These are phyloP conservation scores for Nyctalus aviator DNA, from an alignment of 2,797 vertebrate species.

Conservation along the genomic window DNA sequence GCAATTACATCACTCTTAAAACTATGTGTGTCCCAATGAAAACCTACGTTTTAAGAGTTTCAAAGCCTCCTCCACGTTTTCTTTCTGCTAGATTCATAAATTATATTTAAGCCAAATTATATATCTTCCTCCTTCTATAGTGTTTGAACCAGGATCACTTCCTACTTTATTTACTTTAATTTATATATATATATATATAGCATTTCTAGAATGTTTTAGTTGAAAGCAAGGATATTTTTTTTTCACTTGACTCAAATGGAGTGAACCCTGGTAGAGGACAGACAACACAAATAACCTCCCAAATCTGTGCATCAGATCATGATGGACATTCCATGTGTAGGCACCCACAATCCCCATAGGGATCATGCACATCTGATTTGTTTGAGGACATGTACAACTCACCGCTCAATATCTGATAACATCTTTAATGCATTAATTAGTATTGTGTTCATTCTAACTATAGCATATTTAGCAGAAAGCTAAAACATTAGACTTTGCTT, in stretches of 20 bases:
- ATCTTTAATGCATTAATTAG: background rate
- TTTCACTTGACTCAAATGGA: background rate
- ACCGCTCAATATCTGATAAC: background rate
- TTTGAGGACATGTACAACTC: background rate
- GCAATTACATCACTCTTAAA: background rate
- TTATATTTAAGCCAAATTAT: background rate
- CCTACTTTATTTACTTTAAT: too few relatives aligned
- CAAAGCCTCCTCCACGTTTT: background rate
- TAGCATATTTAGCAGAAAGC: background rate
- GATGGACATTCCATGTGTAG: background rate
- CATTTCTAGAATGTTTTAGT: background rate
- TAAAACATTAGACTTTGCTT: background rate
- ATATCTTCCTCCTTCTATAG: background rate
- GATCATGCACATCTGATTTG: background rate
- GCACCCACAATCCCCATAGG: background rate
- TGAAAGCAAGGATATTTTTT: background rate
- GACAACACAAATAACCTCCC: background rate
- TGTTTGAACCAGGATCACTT: background rate
- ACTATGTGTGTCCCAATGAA: background rate
- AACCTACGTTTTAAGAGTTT: background rate
- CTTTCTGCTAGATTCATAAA: background rate
- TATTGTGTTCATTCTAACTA: background rate
- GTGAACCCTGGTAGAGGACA: background rate
- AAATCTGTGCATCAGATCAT: background rate
- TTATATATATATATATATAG: background rate